A percentile compares a stretch with the other conserved stretches of the same genome.
phyloP scores from a whole-genome alignment of 2,113 vertebrate genomes.

The Charina bottae region DNA sequence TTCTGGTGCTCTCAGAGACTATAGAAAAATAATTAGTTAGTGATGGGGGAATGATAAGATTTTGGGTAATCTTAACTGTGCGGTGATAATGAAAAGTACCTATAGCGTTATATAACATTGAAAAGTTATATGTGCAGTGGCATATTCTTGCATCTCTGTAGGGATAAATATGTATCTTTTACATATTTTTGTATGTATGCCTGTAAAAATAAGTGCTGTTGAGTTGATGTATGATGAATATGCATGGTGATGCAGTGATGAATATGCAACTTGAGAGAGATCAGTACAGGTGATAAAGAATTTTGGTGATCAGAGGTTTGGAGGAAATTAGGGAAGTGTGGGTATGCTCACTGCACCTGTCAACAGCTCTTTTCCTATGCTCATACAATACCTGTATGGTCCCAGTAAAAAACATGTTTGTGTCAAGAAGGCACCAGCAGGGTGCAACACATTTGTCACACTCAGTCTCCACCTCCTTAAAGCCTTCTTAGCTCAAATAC shows the following conservation, averaged over 20 bases:
- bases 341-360: background rate
- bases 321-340: background rate
- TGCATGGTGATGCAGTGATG: background rate
- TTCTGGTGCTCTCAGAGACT: background rate
- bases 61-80: too few species aligned
- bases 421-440: background rate
- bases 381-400: too few species aligned
- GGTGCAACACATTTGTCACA: background rate
- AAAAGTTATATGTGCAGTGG: too few species aligned
- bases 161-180: too few species aligned
- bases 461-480: background rate
- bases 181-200: too few species aligned
- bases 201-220: background rate
- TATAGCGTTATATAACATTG: too few species aligned
- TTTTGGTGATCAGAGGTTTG: background rate
- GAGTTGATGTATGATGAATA: too few species aligned
- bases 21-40: background rate
- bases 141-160: too few species aligned
- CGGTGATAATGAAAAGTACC: too few species aligned
- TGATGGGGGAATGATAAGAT: background rate
- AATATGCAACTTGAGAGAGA: background rate
- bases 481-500: background rate
- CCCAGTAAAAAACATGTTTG: background rate
- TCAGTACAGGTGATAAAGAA: background rate
- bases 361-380: background rate